Evolutionary conservation across 1,140 invertebrate genomes (phyloP).

Genomic region (Akabosia matsudoensis): DNA sequence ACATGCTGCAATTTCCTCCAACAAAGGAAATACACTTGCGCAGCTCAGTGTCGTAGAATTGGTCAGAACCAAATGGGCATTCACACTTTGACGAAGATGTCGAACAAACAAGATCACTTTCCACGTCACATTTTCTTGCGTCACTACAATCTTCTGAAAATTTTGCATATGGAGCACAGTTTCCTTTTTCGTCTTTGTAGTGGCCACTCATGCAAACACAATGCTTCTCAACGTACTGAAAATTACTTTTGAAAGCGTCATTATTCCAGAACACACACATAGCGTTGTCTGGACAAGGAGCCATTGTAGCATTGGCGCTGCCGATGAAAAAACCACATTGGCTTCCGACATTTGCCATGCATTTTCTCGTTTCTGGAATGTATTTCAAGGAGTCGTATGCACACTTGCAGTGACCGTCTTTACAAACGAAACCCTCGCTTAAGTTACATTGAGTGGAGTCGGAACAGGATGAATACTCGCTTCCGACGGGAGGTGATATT

Average conservation of each 20-base stretch:
- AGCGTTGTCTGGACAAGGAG: constrained; percentile 5
- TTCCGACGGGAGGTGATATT: neutral
- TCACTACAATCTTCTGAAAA: constrained; percentile 1
- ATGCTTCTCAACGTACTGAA: constrained; percentile 6
- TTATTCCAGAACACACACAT: constrained; percentile 11
- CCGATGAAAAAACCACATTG: constrained; percentile 24
- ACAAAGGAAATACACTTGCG: constrained; percentile 29
- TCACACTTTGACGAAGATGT: constrained; percentile 2
- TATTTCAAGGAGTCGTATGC: constrained; percentile 5
- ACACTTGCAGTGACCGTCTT: constrained; percentile 5
- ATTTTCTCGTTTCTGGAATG: neutral
- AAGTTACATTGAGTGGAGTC: constrained; percentile 11
- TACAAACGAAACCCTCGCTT: constrained; percentile 8
- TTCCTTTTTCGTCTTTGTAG: constrained; percentile 5
- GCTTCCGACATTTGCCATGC: neutral
- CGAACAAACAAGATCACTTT: constrained; percentile 18
- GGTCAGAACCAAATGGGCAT: constrained; percentile 18
- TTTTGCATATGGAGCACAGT: constrained; percentile 10
- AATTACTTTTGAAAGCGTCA: neutral
- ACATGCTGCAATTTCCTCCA: constrained; percentile 26
- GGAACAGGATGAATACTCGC: neutral
- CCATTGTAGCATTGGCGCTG: constrained; percentile 1
- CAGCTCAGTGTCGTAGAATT: constrained; percentile 13
- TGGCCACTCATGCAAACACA: neutral
- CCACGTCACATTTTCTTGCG: neutral